Conservation (phyloP, 37 sponge, comb jelly and placozoan genomes). For the Halichondria panicea region DNA sequence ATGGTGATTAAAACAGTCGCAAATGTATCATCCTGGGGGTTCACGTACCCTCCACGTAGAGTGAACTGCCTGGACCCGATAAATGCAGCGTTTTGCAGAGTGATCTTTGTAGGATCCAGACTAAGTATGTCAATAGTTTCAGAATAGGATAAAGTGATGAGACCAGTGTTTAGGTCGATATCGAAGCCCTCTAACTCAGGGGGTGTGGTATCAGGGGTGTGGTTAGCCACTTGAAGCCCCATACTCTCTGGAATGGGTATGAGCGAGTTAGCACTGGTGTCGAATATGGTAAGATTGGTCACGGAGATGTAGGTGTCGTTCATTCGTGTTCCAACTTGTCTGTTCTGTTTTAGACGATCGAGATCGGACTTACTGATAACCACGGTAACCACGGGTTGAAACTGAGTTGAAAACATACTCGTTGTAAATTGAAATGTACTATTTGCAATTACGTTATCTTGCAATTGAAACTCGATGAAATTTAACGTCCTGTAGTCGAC, state of each 20-base stretch:
- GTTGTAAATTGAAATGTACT: constrained; percentile 38
- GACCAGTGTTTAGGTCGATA: constrained; percentile 65
- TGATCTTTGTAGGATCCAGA: constrained; percentile 60
- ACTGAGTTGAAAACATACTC: constrained; percentile 20
- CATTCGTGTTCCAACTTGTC: constrained; percentile 53
- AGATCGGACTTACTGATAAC: constrained; percentile 60
- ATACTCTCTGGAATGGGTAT: constrained; percentile 34
- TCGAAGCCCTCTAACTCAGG: constrained; percentile 69
- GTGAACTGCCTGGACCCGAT: constrained; percentile 11
- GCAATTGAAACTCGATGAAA: constrained; percentile 46
- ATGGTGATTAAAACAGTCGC: constrained; percentile 44
- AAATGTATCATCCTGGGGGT: constrained; percentile 47
- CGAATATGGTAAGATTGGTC: constrained; percentile 40
- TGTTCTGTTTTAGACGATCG: constrained; percentile 59
- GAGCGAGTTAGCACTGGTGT: constrained; percentile 66
- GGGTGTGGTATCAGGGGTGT: constrained; percentile 57
- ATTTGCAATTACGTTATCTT: constrained; percentile 29
- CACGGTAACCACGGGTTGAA: constrained; percentile 41
- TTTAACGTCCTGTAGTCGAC: constrained; percentile 59
- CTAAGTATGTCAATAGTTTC: constrained; percentile 80
- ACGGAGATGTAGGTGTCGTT: constrained; percentile 58
- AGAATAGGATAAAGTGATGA: constrained; percentile 72
- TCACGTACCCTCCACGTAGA: constrained; percentile 62
- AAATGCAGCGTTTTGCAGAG: constrained; percentile 57
- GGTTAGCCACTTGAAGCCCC: constrained; percentile 14